These are phyloP conservation scores for Perizoma flavofasciatum DNA, from an alignment of 2,888 invertebrate species.

Conservation along the genomic window DNA sequence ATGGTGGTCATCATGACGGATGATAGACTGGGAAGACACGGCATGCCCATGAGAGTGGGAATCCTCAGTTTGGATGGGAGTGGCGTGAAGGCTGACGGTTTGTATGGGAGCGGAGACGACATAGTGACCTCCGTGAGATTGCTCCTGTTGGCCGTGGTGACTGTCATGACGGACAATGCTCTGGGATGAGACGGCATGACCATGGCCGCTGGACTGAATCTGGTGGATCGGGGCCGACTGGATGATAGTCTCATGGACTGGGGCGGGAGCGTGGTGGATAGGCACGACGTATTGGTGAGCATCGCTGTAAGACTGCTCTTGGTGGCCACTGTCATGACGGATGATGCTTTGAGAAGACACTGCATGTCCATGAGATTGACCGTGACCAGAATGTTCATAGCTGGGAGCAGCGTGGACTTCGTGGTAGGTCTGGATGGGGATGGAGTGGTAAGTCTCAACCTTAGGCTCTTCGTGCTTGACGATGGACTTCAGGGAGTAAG, in stretches of 20 bases:
- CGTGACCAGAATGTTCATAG: slow-evolving; percentile 34
- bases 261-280: slow-evolving; percentile 35
- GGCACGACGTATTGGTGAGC: slow-evolving; percentile 34
- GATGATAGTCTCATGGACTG: slow-evolving; percentile 32
- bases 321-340: slow-evolving; percentile 42
- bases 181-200: slow-evolving; percentile 55
- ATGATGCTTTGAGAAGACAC: slow-evolving; percentile 55
- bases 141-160: slow-evolving; percentile 32
- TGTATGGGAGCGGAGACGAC: slow-evolving; percentile 29
- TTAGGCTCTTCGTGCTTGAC: slow-evolving; percentile 56
- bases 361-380: slow-evolving; percentile 46
- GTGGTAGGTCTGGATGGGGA: slow-evolving; percentile 32
- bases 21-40: slow-evolving; percentile 43
- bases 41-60: slow-evolving; percentile 36
- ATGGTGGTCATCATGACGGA: slow-evolving; percentile 41
- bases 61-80: slow-evolving; percentile 25
- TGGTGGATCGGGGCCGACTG: slow-evolving; percentile 31
- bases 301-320: slow-evolving; percentile 33
- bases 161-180: slow-evolving; percentile 48
- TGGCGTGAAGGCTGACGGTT: slow-evolving; percentile 27
- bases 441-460: slow-evolving; percentile 40
- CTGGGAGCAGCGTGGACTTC: slow-evolving; percentile 31
- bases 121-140: slow-evolving; percentile 32
- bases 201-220: slow-evolving; percentile 40
- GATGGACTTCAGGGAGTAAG: slow-evolving; percentile 50